Evolutionary conservation across 2,888 invertebrate genomes (phyloP).

Genomic region (Chaitophorus viminalis): DNA sequence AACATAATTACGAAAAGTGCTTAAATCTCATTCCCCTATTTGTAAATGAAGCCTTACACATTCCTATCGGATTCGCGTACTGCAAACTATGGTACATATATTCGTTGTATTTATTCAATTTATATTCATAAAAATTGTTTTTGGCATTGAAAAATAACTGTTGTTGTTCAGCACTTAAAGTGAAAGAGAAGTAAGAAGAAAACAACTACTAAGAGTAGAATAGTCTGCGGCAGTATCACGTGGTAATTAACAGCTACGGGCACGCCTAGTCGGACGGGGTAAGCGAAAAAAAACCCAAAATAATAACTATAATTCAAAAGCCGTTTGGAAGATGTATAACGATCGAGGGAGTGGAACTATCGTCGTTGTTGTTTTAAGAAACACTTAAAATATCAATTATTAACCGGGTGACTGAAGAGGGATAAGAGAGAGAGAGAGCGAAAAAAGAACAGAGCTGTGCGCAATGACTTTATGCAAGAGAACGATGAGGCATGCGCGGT

Average conservation of each 20-base stretch:
- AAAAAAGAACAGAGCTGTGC: neutral
- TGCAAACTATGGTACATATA: too few species aligned
- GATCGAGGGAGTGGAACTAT: neutral
- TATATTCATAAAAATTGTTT: neutral
- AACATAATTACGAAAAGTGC: too few species aligned
- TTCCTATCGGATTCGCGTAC: too few species aligned
- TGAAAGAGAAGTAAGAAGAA: neutral
- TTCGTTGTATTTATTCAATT: neutral
- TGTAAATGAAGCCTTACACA: too few species aligned
- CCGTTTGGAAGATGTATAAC: slow-evolving; percentile 19
- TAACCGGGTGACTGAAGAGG: slow-evolving; percentile 13
- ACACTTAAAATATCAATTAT: slow-evolving; percentile 61
- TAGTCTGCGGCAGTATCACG: neutral
- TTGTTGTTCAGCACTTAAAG: neutral
- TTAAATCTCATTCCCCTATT: too few species aligned
- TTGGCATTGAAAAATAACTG: neutral
- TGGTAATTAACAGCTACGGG: slow-evolving; percentile 40
- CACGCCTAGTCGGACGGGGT: slow-evolving; percentile 5
- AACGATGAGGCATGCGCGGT: neutral
- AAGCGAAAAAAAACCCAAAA: neutral
- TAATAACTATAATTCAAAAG: slow-evolving; percentile 26
- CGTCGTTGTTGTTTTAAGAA: slow-evolving; percentile 41
- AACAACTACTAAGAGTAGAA: neutral
- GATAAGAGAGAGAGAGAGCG: neutral
- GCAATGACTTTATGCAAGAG: neutral